Evolutionary conservation across 1,140 invertebrate species (phyloP).

Genomic region (Euschistus heros): DNA sequence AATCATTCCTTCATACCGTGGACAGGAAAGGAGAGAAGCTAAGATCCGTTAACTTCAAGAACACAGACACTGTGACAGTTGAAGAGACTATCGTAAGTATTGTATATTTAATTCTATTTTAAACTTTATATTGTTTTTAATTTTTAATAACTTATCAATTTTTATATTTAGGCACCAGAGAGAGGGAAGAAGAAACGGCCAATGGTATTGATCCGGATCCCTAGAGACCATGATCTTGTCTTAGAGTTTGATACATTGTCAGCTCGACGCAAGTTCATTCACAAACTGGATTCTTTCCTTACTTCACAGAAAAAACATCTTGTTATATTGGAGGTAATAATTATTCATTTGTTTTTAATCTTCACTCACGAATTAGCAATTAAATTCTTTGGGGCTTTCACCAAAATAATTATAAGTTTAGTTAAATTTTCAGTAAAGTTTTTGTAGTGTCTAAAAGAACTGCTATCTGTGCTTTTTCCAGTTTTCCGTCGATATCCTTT

Average conservation of each 20-base stretch:
- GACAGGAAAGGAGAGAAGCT: conserved; percentile 83
- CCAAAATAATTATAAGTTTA: no score
- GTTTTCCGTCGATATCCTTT: no score
- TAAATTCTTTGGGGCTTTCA: no score
- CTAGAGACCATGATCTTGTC: conserved; percentile 92
- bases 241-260: conserved; percentile 78
- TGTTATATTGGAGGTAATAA: conserved; percentile 48
- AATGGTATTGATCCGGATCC: conserved; percentile 72
- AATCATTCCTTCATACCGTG: conserved; percentile 69
- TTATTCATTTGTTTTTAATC: neutral
- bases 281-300: conserved; percentile 77
- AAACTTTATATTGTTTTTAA: conserved; percentile 2
- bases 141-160: neutral
- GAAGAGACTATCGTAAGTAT: conserved; percentile 57
- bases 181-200: conserved; percentile 65
- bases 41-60: conserved; percentile 63
- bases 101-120: neutral
- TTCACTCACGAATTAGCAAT: no score
- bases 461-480: no score
- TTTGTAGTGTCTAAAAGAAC: no score
- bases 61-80: conserved; percentile 63
- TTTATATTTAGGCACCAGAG: conserved; percentile 35
- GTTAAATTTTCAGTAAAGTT: no score
- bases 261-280: conserved; percentile 76
- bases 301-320: conserved; percentile 70